A percentile compares a stretch with the other conserved stretches of the same genome.
Evolutionary conservation across 2,888 invertebrate genomes (phyloP).

Genomic region (Apamea sordens): DNA sequence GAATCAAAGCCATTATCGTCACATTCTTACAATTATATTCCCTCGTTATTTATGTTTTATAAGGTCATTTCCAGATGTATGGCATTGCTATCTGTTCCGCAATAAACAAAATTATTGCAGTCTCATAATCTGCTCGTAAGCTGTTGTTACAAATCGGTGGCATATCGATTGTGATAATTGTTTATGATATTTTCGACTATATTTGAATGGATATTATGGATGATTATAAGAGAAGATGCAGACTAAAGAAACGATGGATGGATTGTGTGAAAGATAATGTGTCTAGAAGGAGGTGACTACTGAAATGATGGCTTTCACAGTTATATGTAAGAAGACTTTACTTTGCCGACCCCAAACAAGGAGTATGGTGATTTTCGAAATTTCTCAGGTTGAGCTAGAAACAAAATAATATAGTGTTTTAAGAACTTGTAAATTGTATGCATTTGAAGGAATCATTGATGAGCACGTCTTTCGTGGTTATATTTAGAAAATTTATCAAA

Average conservation of each 20-base stretch:
- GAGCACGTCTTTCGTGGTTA: not conserved
- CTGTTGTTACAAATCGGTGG: slow-evolving; percentile 9
- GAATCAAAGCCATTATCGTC: slow-evolving; percentile 7
- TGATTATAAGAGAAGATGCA: not conserved
- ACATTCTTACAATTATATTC: slow-evolving; percentile 19
- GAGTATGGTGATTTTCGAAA: not conserved
- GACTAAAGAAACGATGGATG: not conserved
- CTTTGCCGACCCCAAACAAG: not conserved
- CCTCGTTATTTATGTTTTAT: slow-evolving; percentile 29
- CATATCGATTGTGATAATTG: slow-evolving; percentile 8
- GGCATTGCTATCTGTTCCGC: slow-evolving; percentile 21
- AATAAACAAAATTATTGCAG: slow-evolving; percentile 29
- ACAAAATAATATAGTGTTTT: not conserved
- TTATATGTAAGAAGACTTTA: not conserved
- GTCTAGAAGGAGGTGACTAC: not conserved
- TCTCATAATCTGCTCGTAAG: slow-evolving; percentile 2
- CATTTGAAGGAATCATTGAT: not conserved
- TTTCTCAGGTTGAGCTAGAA: not conserved
- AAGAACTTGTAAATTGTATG: not conserved
- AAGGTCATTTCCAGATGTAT: slow-evolving; percentile 33
- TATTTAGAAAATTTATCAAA: not conserved
- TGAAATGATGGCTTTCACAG: not conserved
- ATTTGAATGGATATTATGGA: not conserved
- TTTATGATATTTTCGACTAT: not conserved
- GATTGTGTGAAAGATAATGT: not conserved